phyloP scores from a whole-genome alignment of 2,797 vertebrate species.

The Anas acuta region DNA sequence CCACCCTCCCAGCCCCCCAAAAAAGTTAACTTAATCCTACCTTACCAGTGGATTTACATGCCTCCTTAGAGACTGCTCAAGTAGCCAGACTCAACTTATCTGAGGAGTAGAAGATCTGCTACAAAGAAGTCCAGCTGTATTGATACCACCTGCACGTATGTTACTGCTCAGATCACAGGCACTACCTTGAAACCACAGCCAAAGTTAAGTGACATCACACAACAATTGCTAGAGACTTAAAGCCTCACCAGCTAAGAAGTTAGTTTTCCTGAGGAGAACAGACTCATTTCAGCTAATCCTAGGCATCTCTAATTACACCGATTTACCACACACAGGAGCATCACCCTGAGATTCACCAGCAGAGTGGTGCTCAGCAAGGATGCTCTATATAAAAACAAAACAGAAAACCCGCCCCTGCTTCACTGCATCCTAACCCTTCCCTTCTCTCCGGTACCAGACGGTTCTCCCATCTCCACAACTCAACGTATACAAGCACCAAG shows the following conservation, averaged over 20 bases:
- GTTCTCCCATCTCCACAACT: fast-evolving
- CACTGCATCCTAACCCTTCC: not conserved
- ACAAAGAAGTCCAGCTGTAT: not conserved
- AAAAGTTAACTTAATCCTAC: not conserved
- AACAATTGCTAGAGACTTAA: not conserved
- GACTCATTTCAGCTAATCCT: not conserved
- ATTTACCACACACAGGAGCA: not conserved
- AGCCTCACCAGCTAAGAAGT: not conserved
- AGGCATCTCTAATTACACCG: not conserved
- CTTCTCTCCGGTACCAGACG: no score
- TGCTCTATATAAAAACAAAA: not conserved
- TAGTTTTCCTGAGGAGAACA: not conserved
- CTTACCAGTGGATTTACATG: not conserved
- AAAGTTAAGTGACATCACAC: not conserved
- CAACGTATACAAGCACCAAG: not conserved
- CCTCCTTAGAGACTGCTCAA: not conserved
- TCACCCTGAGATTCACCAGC: not conserved
- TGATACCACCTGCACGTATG: not conserved
- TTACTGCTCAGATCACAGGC: not conserved
- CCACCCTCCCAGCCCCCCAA: fast-evolving
- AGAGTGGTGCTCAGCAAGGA: not conserved
- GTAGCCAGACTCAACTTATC: not conserved
- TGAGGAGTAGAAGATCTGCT: not conserved
- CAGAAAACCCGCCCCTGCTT: not conserved
- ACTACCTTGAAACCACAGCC: not conserved